Base-by-base conservation (phyloP, 23 tunicate species). In the Ascidia mentula region DNA sequence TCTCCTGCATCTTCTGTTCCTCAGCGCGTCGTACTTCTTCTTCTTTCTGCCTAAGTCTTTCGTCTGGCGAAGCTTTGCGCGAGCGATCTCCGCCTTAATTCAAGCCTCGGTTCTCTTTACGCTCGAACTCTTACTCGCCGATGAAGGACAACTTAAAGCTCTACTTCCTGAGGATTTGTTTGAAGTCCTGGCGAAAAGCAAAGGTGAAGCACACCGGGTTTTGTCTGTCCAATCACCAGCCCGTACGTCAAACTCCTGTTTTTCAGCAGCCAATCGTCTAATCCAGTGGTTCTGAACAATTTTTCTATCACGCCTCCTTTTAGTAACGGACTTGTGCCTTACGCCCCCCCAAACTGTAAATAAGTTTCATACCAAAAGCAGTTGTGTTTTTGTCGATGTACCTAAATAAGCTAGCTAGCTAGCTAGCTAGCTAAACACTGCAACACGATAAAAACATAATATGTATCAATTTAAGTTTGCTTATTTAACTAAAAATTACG, bases 61-160 rank as follows among this genome's bases (percentile, higher is more conserved):
- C 4, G 65, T 9, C 65, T 53, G 65, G 13, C 65, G 65, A 53
- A 53, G 65, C 13, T 53, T 53, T 9, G 65, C 65, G 65, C 65
- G 65, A 53, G 65, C 65, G 28, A 53, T 53, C 65, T 53, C 12
- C 4, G 24, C 7, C 13, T 53, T 53, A 53, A 53, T 53, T 53
- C 65, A 28, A 1, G 65, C 65, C 24, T 53, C 65, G 13, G 65
- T 53, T 53, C 65, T 53, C 2, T 28, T 26, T 6, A 53, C 65
- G 13, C 65, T 53, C 28, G 65, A 53, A 53, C 65, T 53, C 65
- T 26, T 53, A 53, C 65, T 53, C 65, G 65, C 65, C 22, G 65
- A 53, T 20, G 65, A 20, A 5, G 65, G 65, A 28, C 65, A 53
- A 53, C 65, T 53, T n/a, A 6, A 28, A 53, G 65, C 1, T 26